Percentiles rank a stretch among this genome's conserved stretches.
These are phyloP conservation scores for Trematomus loennbergii DNA, from an alignment of 2,113 vertebrate genomes.

Conservation along the genomic window DNA sequence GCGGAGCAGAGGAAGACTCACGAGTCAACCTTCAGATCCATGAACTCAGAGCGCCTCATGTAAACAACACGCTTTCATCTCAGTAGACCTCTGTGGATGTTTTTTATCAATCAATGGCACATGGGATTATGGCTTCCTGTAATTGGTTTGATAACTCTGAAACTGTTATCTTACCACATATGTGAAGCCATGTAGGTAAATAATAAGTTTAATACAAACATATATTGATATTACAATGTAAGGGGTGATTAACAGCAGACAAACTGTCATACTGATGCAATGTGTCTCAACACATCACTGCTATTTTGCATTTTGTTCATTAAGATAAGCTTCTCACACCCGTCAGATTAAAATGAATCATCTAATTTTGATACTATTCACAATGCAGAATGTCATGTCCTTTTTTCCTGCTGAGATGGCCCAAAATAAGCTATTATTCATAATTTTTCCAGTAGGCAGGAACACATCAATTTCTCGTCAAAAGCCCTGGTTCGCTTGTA, in stretches of 20 bases:
- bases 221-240: slow-evolving; percentile 6
- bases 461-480: slow-evolving; percentile 24
- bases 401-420: background rate
- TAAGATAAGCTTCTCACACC: background rate
- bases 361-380: slow-evolving; percentile 18
- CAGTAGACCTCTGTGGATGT: slow-evolving; percentile 19
- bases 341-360: slow-evolving; percentile 3
- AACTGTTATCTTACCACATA: background rate
- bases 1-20: slow-evolving; percentile 8
- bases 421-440: slow-evolving; percentile 31
- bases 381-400: background rate
- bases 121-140: background rate
- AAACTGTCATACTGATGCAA: background rate
- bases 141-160: background rate
- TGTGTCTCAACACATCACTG: too few relatives aligned
- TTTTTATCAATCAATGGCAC: slow-evolving; percentile 7
- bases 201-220: background rate
- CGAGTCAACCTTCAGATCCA: slow-evolving; percentile 26
- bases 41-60: slow-evolving; percentile 11
- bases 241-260: background rate
- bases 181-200: background rate
- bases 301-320: background rate
- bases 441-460: slow-evolving; percentile 12
- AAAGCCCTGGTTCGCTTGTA: slow-evolving; percentile 16
- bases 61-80: slow-evolving; percentile 21